These are phyloP conservation scores for Acronicta leporina DNA, from an alignment of 2,888 invertebrate genomes.

Conservation along the genomic window DNA sequence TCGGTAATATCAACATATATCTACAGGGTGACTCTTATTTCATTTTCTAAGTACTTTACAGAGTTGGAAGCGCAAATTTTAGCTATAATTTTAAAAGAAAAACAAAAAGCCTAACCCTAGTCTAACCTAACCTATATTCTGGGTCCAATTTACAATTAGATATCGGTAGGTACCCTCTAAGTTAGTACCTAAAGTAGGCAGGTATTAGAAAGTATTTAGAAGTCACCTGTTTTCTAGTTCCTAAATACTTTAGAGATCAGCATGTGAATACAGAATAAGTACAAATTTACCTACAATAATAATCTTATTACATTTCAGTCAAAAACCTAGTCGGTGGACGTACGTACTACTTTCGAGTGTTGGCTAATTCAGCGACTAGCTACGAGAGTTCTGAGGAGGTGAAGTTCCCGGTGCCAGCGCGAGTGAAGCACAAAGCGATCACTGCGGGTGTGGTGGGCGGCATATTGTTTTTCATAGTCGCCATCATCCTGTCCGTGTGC, in stretches of 20 bases:
- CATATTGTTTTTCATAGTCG: slow-evolving; percentile 98
- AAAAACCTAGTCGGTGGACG: slow-evolving; percentile 97
- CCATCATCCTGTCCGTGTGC: slow-evolving; percentile 98
- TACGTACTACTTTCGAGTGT: slow-evolving; percentile 97
- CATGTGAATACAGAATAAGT: background rate
- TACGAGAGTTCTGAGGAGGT: slow-evolving; percentile 96
- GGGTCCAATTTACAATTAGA: too few species aligned
- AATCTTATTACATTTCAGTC: slow-evolving; percentile 87
- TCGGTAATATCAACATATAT: too few species aligned
- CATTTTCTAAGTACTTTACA: too few species aligned
- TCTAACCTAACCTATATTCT: too few species aligned
- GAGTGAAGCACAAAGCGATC: slow-evolving; percentile 98
- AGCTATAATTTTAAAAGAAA: too few species aligned
- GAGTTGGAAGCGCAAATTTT: too few species aligned
- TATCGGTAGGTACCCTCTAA: too few species aligned
- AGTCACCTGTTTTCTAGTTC: too few species aligned
- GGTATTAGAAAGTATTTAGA: too few species aligned
- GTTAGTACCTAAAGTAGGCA: too few species aligned
- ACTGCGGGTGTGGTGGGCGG: slow-evolving; percentile 99
- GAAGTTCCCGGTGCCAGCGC: slow-evolving; percentile 96
- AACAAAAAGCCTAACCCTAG: too few species aligned
- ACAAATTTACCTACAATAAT: background rate
- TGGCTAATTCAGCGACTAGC: slow-evolving; percentile 95
- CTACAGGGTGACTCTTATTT: too few species aligned
- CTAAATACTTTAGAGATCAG: background rate